phyloP scores from a whole-genome alignment of 2,888 invertebrate genomes.

The Ornithoptera priamus region DNA sequence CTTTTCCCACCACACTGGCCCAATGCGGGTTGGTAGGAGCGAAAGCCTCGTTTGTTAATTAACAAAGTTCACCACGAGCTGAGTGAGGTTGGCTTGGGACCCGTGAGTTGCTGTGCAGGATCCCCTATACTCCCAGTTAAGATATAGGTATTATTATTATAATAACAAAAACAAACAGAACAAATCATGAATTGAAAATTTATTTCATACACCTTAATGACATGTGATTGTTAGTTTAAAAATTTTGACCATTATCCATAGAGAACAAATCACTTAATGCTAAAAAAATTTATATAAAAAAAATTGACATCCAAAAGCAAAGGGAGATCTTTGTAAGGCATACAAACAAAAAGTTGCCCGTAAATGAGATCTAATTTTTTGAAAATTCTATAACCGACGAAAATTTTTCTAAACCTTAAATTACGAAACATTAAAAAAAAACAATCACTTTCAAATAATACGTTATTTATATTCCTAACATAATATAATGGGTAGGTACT shows the following conservation, averaged over 20 bases:
- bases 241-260: constrained; percentile 50
- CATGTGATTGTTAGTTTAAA: constrained; percentile 60
- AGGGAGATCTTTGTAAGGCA: constrained; percentile 71
- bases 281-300: constrained; percentile 52
- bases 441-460: constrained; percentile 69
- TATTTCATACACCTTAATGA: constrained; percentile 60
- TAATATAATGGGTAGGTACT: constrained; percentile 57
- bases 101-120: too few relatives aligned
- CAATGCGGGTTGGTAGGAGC: too few relatives aligned
- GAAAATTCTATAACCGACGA: constrained; percentile 59
- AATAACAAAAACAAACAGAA: constrained; percentile 7
- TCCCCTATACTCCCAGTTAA: too few relatives aligned
- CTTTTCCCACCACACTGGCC: too few relatives aligned
- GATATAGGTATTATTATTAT: neutral
- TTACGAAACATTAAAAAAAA: constrained; percentile 49
- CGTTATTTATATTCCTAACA: constrained; percentile 49
- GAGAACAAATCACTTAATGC: constrained; percentile 45
- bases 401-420: constrained; percentile 60
- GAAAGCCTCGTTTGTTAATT: too few relatives aligned
- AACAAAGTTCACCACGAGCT: too few relatives aligned
- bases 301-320: constrained; percentile 59
- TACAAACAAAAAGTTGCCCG: constrained; percentile 50
- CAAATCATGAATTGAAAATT: constrained; percentile 52
- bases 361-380: constrained; percentile 74
- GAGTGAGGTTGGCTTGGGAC: too few relatives aligned